Evolutionary conservation across 2,888 invertebrate genomes (phyloP).

Genomic region (Lobophora halterata): DNA sequence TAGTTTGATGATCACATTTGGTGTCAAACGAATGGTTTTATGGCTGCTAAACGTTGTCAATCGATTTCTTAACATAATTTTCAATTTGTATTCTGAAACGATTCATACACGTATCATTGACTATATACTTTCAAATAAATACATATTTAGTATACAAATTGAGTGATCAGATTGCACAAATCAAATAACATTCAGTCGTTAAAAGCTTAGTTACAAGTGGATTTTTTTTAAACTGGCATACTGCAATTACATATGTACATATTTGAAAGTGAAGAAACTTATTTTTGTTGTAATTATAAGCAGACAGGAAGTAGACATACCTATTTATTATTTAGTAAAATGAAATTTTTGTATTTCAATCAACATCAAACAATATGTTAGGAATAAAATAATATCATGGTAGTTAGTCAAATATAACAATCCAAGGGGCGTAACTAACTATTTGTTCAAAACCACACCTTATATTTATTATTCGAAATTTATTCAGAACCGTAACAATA

Average conservation of each 20-base stretch:
- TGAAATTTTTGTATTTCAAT: too few relatives aligned
- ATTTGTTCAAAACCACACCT: conserved; percentile 58
- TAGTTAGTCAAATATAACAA: too few relatives aligned
- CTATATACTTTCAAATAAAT: conserved; percentile 5
- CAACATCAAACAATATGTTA: too few relatives aligned
- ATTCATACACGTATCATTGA: conserved; percentile 9
- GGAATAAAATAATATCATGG: too few relatives aligned
- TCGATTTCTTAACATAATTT: conserved; percentile 26
- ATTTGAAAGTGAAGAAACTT: too few relatives aligned
- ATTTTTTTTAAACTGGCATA: too few relatives aligned
- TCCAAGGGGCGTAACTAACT: conserved; percentile 53
- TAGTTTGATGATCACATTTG: conserved; percentile 27
- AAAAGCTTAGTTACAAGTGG: too few relatives aligned
- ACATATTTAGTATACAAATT: conserved; percentile 22
- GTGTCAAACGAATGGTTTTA: conserved; percentile 27
- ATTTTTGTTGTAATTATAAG: too few relatives aligned
- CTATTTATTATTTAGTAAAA: too few relatives aligned
- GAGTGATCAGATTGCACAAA: too few relatives aligned
- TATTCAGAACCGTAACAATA: conserved; percentile 66
- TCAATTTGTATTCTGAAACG: conserved; percentile 19
- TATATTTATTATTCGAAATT: conserved; percentile 64
- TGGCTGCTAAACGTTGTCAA: conserved; percentile 24
- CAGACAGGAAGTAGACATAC: too few relatives aligned
- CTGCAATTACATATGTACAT: conserved; percentile 3
- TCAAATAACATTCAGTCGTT: too few relatives aligned